Base-by-base conservation (phyloP, 2,888 invertebrate genomes). In the Agrilus cyanescens region DNA sequence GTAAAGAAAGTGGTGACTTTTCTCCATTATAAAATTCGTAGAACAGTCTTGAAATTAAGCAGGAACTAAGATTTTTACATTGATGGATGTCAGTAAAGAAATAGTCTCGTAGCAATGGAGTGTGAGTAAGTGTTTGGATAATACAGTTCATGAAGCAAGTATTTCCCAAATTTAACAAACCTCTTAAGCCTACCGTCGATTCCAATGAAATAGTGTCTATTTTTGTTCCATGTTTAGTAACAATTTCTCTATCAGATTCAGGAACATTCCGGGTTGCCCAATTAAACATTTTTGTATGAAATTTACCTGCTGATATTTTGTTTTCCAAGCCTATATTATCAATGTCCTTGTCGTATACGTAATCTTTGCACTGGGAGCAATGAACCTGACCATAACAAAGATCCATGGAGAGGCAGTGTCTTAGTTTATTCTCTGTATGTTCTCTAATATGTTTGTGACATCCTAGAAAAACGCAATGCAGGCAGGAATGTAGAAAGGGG, bases 91-190 rank as follows among this genome's bases (percentile, higher is more conserved):
- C 94, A 32, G 90, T 85, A 53, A 98, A 74, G 65, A 98, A 96
- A 68, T 91, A 97, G 65, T 97, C 95, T 49, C 96, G 74, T 41
- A 98, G 70, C 32, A 96, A 70, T 2, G 96, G 95, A 4, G 95
- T 96, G 65, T 97, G 96, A 53, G 93, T 91, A 53, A 98, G 67
- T 1, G 93, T 89, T 73, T 93, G 91, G 8, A 97, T 85, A 56
- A 97, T 94, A 61, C 94, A 94, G 68, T 95, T 97, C 91, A 98
- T 94, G 64, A 95, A 98, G 69, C 97, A 98, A 4, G 97, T 97
- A 53, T 93, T 87, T 30, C 97, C 97, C 49, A 98, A 73, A 69
- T 98, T 98, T 57, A 95, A 82, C 43, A 98, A 71, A 0, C 97
- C 97, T 42, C 97, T 75, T 45, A 98, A 71, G 32, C 97, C 91